These are phyloP conservation scores for Ceratosolen solmsi DNA, from an alignment of 1,140 invertebrate genomes.

Conservation along the genomic window DNA sequence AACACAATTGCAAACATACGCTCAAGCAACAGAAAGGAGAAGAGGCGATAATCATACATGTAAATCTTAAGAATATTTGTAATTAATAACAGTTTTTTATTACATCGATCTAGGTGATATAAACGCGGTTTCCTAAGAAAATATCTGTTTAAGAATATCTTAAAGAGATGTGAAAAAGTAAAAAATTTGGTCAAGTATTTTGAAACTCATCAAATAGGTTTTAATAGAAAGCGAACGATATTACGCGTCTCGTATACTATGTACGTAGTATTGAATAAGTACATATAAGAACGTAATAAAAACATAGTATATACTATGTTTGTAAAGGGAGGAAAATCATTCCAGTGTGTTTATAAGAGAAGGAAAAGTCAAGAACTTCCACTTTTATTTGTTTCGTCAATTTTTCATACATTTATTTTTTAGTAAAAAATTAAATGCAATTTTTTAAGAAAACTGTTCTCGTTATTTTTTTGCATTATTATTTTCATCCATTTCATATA, in stretches of 20 bases:
- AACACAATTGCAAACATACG: slow-evolving; percentile 28
- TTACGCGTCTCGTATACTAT: slow-evolving; percentile 4
- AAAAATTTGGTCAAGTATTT: slow-evolving; percentile 40
- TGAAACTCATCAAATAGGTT: slow-evolving; percentile 9
- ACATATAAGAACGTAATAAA: too few species aligned
- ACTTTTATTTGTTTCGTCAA: slow-evolving; percentile 39
- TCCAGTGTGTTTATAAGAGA: slow-evolving; percentile 39
- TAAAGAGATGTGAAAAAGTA: neutral
- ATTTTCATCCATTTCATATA: slow-evolving; percentile 4
- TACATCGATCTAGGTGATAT: neutral
- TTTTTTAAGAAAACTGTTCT: slow-evolving; percentile 38
- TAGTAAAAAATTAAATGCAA: slow-evolving; percentile 46
- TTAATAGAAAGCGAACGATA: slow-evolving; percentile 23
- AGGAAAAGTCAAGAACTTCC: slow-evolving; percentile 43
- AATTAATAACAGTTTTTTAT: slow-evolving; percentile 45
- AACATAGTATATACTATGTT: too few species aligned
- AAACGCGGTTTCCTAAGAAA: slow-evolving; percentile 13
- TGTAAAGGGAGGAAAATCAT: slow-evolving; percentile 48
- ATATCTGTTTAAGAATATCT: neutral
- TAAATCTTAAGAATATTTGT: slow-evolving; percentile 43
- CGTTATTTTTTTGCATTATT: slow-evolving; percentile 19
- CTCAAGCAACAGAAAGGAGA: neutral
- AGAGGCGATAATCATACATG: slow-evolving; percentile 12
- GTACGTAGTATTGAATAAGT: slow-evolving; percentile 25
- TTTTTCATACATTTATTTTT: slow-evolving; percentile 47